Evolutionary conservation across 1,140 invertebrate species (phyloP).

Genomic region (Drosophila saltans): DNA sequence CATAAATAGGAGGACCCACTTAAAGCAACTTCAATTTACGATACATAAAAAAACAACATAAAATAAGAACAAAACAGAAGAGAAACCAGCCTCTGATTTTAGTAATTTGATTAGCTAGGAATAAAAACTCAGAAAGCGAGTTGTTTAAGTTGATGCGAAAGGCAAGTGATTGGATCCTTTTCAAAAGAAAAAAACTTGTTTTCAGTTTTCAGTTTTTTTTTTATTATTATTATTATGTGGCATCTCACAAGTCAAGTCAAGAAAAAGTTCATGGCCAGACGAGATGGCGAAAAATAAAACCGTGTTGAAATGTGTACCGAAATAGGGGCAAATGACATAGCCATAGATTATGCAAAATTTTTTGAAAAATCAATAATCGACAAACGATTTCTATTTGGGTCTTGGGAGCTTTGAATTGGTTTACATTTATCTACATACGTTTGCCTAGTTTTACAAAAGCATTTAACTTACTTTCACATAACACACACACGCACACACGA

Average conservation of each 20-base stretch:
- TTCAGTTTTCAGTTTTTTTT: slow-evolving; percentile 18
- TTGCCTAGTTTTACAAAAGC: slow-evolving; percentile 53
- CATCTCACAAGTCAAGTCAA: slow-evolving; percentile 20
- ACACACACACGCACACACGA: slow-evolving; percentile 28
- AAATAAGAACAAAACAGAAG: not conserved
- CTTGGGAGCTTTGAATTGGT: slow-evolving; percentile 66
- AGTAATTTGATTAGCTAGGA: slow-evolving; percentile 19
- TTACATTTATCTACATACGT: slow-evolving; percentile 54
- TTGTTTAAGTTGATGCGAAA: not conserved
- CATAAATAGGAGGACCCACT: slow-evolving; percentile 16
- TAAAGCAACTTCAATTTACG: slow-evolving; percentile 17
- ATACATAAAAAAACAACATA: not conserved
- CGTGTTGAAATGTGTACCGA: slow-evolving; percentile 44
- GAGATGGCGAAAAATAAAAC: slow-evolving; percentile 4
- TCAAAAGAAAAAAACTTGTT: slow-evolving; percentile 44
- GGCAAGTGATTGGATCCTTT: slow-evolving; percentile 31
- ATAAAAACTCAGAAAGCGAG: slow-evolving; percentile 12
- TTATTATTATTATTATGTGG: slow-evolving; percentile 26
- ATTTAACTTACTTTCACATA: slow-evolving; percentile 78
- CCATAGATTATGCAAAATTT: slow-evolving; percentile 47
- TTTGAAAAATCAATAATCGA: slow-evolving; percentile 24
- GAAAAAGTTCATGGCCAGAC: slow-evolving; percentile 48
- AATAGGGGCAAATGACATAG: slow-evolving; percentile 33
- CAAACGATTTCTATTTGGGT: slow-evolving; percentile 79
- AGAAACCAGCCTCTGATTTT: slow-evolving; percentile 19